Conservation (phyloP, 2,113 vertebrate genomes). For the Datnioides undecimradiatus region DNA sequence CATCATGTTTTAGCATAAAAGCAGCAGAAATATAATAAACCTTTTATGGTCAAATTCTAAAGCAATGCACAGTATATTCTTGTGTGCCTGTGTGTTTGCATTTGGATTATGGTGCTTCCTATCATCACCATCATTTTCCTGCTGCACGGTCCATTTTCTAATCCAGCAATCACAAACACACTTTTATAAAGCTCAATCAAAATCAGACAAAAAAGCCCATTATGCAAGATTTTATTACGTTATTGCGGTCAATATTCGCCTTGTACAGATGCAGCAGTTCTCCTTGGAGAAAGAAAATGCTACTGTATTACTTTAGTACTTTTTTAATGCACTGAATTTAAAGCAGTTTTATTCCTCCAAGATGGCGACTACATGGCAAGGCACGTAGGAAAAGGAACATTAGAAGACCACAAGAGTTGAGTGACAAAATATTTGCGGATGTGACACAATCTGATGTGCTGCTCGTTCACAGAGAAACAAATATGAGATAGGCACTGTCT, state of each 20-base stretch:
- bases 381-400: constrained; percentile 12
- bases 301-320: constrained; percentile 14
- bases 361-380: background rate
- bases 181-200: constrained; percentile 12
- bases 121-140: background rate
- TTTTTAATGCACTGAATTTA: constrained; percentile 11
- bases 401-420: constrained; percentile 28
- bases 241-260: constrained; percentile 11
- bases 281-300: constrained; percentile 15
- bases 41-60: background rate
- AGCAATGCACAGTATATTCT: constrained; percentile 4
- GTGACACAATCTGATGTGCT: constrained; percentile 49
- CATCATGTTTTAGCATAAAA: constrained; percentile 11
- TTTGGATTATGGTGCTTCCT: background rate
- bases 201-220: constrained; percentile 7
- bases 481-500: constrained; percentile 44
- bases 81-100: background rate
- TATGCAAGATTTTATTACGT: constrained; percentile 11
- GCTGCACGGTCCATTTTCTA: constrained; percentile 21
- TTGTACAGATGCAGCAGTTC: constrained; percentile 5
- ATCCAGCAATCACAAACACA: constrained; percentile 11
- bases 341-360: constrained; percentile 19
- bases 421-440: constrained; percentile 63
- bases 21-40: background rate
- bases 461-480: constrained; percentile 51